Evolutionary conservation across 2,797 vertebrate genomes (phyloP).

Genomic region (Lepus oiostolus): DNA sequence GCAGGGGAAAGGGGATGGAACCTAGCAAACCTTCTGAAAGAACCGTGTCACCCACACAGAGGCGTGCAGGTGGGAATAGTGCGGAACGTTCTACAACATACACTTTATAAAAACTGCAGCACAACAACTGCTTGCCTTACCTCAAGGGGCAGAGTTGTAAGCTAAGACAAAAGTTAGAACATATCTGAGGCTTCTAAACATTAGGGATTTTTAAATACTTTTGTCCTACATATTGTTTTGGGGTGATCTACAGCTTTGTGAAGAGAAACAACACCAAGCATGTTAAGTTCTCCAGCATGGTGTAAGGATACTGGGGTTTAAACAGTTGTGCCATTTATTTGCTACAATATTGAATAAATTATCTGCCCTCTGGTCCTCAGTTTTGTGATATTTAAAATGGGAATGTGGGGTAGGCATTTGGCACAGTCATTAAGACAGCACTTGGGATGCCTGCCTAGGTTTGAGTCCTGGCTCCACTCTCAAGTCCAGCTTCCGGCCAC

Average conservation of each 20-base stretch:
- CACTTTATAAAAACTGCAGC: neutral
- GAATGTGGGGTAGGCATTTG: neutral
- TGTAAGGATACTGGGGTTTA: neutral
- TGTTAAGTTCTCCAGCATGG: neutral
- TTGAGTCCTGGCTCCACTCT: no score
- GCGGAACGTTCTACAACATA: neutral
- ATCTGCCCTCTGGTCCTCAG: neutral
- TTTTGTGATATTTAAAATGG: conserved; percentile 10
- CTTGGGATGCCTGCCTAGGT: no score
- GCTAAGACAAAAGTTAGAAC: neutral
- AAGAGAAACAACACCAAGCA: neutral
- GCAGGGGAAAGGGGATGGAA: conserved; percentile 13
- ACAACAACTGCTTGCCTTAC: neutral
- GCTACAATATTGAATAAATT: no score
- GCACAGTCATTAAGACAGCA: no score
- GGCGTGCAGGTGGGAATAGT: neutral
- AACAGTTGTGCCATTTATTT: neutral
- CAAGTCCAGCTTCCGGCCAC: no score
- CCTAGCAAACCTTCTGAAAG: neutral
- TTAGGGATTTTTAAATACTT: neutral
- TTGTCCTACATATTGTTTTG: neutral
- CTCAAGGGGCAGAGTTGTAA: neutral
- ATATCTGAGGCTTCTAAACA: neutral
- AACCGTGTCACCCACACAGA: neutral
- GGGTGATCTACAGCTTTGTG: neutral